Evolutionary conservation across 2,888 invertebrate genomes (phyloP), one percentile per base, ranked within the genome.

Genomic region (Heteromurus nitidus): DNA sequence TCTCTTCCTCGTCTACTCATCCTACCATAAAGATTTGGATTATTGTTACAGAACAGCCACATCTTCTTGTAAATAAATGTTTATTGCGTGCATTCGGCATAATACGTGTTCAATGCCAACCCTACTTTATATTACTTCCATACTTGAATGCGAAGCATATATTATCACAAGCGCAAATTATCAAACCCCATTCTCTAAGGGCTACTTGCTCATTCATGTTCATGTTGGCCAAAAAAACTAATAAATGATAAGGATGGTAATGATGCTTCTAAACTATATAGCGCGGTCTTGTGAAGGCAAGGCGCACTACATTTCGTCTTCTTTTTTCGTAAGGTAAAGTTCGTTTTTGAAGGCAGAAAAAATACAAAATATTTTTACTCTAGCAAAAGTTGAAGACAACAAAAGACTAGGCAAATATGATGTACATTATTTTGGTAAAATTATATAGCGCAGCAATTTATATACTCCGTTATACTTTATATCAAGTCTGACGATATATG

Each of bases 151-250:
- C n/a, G n/a, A n/a, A n/a, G n/a, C n/a, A n/a, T n/a, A n/a, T n/a
- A n/a, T n/a, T n/a, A 13, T 50, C 5, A 50, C 50, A 11, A 50
- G 3, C n/a, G 50, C 50, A 11, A 3, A 50, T 50, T n/a, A 50
- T 50, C 13, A 50, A n/a, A n/a, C n/a, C n/a, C n/a, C n/a, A n/a
- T n/a, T 50, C 50, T 7, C n/a, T 9, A 50, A 50, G 73, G 42
- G 53, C 65, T 75, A 76, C 76, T 58, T 76, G 58, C 28, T 75
- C 67, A 75, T 75, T 68, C 76, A 44, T 76, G 58, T 36, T 75
- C 67, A 75, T 24, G 67, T 31, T 30, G 31, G 58, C 68, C n/a
- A 74, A 30, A 68, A n/a, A n/a, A n/a, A 68, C 76, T 42, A 68
- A 22, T n/a, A 20, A 50, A 68, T 55, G 64, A 67, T 75, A 68